phyloP scores from a whole-genome alignment of 1,140 invertebrate species.

The Zaprionus nigranus region DNA sequence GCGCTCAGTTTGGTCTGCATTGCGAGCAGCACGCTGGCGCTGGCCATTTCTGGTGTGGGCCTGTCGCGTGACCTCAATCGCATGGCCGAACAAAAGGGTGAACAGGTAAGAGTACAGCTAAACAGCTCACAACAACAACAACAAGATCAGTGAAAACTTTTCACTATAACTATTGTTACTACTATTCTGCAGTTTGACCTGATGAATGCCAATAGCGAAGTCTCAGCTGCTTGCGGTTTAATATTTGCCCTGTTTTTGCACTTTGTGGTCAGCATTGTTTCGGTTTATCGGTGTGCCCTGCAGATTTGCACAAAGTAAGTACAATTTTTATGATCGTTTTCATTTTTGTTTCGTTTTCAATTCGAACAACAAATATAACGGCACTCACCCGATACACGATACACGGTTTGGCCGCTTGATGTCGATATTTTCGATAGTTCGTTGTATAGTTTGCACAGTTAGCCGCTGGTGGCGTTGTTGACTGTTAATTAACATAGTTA shows the following conservation, averaged over 20 bases:
- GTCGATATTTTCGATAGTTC: slow-evolving; percentile 21
- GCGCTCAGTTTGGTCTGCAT: slow-evolving; percentile 82
- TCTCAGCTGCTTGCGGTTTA: slow-evolving; percentile 77
- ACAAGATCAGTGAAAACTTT: slow-evolving; percentile 8
- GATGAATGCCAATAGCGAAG: slow-evolving; percentile 70
- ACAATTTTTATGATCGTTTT: neutral
- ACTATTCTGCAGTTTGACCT: slow-evolving; percentile 60
- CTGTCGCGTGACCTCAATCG: slow-evolving; percentile 78
- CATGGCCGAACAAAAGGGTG: slow-evolving; percentile 71
- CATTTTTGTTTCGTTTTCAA: neutral
- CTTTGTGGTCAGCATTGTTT: slow-evolving; percentile 81
- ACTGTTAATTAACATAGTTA: slow-evolving; percentile 34
- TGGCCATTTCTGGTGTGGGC: slow-evolving; percentile 82
- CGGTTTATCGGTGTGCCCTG: slow-evolving; percentile 78
- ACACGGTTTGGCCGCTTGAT: neutral
- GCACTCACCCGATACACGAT: neutral
- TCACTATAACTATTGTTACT: slow-evolving; percentile 22
- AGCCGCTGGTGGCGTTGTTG: slow-evolving; percentile 15
- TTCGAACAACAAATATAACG: slow-evolving; percentile 1
- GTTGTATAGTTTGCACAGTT: slow-evolving; percentile 6
- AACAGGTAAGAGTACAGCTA: slow-evolving; percentile 30
- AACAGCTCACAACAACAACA: slow-evolving; percentile 2
- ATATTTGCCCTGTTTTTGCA: slow-evolving; percentile 79
- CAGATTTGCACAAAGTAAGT: slow-evolving; percentile 82
- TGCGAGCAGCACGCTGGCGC: slow-evolving; percentile 77